Base-by-base conservation (phyloP, 2,888 invertebrate species). In the Molanna angustata region DNA sequence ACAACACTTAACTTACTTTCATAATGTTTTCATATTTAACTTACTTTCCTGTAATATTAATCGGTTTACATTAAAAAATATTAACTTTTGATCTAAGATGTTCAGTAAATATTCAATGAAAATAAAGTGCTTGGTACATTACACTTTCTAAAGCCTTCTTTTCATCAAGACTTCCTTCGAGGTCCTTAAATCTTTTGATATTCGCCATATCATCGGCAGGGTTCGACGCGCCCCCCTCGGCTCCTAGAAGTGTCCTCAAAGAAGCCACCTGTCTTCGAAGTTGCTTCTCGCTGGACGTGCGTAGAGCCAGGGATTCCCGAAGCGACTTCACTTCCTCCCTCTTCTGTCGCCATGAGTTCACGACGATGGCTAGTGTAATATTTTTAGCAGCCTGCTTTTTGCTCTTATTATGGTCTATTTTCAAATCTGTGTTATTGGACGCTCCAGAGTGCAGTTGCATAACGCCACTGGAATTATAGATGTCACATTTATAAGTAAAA, bases 391-490 rank as follows among this genome's bases (percentile, higher is more conserved):
- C 46, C 22, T 53, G 48, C 40, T 49, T 56, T 50, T 58, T 58
- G 51, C 45, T 58, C 46, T 47, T 47, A 32, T 58, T 58, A 44
- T 46, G 54, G 57, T 54, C 55, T 58, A 58, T 58, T 58, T 58
- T 55, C 20, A 58, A 55, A 58, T 58, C 57, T 58, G 52, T 58
- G 57, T 58, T 58, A 57, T 58, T 49, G n/a, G n/a, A n/a, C n/a
- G n/a, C n/a, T n/a, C n/a, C n/a, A n/a, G n/a, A n/a, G n/a, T n/a
- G n/a, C n/a, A n/a, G n/a, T n/a, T n/a, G n/a, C n/a, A n/a, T n/a
- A n/a, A n/a, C n/a, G n/a, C n/a, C n/a, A n/a, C n/a, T n/a, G n/a
- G n/a, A n/a, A n/a, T n/a, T n/a, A n/a, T n/a, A n/a, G n/a, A n/a
- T n/a, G n/a, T n/a, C n/a, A n/a, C n/a, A n/a, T n/a, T n/a, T n/a